Evolutionary conservation across 2,797 vertebrate genomes (phyloP), one percentile per base, ranked within the genome.

Genomic region (Synanceia verrucosa): DNA sequence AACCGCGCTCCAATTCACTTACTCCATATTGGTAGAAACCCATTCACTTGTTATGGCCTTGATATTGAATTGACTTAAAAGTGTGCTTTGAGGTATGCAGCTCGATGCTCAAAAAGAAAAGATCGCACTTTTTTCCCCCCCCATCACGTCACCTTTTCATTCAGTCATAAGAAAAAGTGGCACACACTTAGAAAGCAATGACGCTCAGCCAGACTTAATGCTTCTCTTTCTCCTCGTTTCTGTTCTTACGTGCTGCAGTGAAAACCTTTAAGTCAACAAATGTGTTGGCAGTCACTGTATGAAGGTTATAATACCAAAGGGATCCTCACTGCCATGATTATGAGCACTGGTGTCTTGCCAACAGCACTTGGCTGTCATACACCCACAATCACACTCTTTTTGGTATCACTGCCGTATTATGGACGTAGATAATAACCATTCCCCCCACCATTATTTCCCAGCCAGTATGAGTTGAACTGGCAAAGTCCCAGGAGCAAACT

Each of bases 251-350:
- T 5, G 9, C 63, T 18, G 60, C 57, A 29, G 70, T 63, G 65
- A 33, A 21, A 66, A 80, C 34, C 24, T 75, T 65, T 33, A 52
- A 78, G 79, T 79, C 81, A 81, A 83, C 75, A 80, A 58, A 71
- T 68, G 57, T n/a, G 44, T 62, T 72, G 80, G 76, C 74, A 70
- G 51, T 65, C 60, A 29, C 70, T 73, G 44, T 81, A 33, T 65
- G 60, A 56, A 67, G 55, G 62, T 59, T 56, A 21, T 37, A 75
- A 87, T 55, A 36, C 81, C 69, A 71, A 19, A 47, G 82, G 70
- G 81, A 79, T 50, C 59, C 73, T 81, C 58, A 68, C 51, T 52
- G 65, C 74, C 66, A 28, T 76, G 66, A 84, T 76, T 73, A 76
- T 23, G 66, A 76, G 47, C 61, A 71, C 75, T 60, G 7, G 21